These are phyloP conservation scores for Coptodon rendalli DNA, from an alignment of 2,113 vertebrate species.

Conservation along the genomic window DNA sequence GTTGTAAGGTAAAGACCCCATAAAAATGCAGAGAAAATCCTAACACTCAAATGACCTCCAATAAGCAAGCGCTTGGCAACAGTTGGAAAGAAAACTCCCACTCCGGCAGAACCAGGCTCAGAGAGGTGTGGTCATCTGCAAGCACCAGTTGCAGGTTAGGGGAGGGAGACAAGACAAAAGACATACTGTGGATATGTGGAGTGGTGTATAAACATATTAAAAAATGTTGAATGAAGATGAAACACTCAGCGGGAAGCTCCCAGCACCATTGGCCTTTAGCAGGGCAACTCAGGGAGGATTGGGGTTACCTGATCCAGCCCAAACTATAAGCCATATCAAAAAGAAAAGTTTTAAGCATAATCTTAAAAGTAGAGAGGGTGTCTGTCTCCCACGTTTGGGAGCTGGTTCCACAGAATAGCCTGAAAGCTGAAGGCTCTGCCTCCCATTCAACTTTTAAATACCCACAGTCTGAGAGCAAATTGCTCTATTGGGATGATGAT, in stretches of 20 bases:
- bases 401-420: not conserved
- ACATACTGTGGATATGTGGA: not conserved
- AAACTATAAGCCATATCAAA: not conserved
- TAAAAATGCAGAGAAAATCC: not conserved
- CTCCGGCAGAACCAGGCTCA: not conserved
- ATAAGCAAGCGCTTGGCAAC: not conserved
- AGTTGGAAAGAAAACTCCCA: not conserved
- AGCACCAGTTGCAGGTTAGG: not conserved
- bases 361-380: not conserved
- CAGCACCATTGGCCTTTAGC: not conserved
- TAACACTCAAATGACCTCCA: not conserved
- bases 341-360: not conserved
- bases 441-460: not conserved
- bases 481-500: not conserved
- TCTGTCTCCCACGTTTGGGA: not conserved
- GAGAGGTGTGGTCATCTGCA: not conserved
- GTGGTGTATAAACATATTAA: not conserved
- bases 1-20: not conserved
- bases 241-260: not conserved
- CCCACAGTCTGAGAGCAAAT: not conserved
- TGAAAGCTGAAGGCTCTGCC: not conserved
- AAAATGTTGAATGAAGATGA: not conserved
- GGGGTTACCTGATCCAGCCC: not conserved
- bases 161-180: not conserved
- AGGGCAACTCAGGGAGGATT: not conserved